Base-by-base conservation (phyloP, 35 echinoderm and acorn worm genomes). In the Ophiothrix spiculata region DNA sequence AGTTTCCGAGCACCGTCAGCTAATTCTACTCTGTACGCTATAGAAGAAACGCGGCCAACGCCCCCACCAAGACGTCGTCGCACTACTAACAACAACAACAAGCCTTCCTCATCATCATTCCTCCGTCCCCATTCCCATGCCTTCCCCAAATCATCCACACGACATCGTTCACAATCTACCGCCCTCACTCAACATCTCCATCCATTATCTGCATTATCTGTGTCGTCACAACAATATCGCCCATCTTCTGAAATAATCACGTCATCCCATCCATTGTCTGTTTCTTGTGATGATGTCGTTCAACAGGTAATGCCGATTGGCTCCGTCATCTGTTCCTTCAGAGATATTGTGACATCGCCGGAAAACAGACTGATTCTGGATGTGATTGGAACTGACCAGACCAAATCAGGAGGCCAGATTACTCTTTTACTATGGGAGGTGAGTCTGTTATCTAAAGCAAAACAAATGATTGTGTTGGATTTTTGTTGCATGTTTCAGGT, bases 371-470 rank as follows among this genome's bases (percentile, higher is more conserved):
- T 91, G 64, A 86, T 86, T 1, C 86, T 93, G 64, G 79, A 86
- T 40, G 87, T 98, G 56, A 82, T 91, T n/a, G 88, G 81, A 4
- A 81, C 85, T 39, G 91, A 91, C 35, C 88, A 82, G 14, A 87
- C 34, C 37, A 74, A 32, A 21, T 84, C 81, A 33, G 91, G 91
- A 36, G 95, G 91, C 29, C 93, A 80, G 4, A 88, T 98, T 31
- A 98, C 88, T 41, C 33, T 98, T 15, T 77, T 98, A 4, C 75
- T 98, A 4, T 98, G 95, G 95, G 84, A 88, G 89, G 95, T 98
- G 89, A 86, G 93, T 85, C n/a, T n/a, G n/a, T n/a, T n/a, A n/a
- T n/a, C n/a, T n/a, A n/a, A n/a, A n/a, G n/a, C n/a, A n/a, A n/a
- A n/a, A n/a, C n/a, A n/a, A n/a, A n/a, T n/a, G n/a, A n/a, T n/a